Conservation (phyloP, 2,797 vertebrate species). For the Helicolenus hilgendorfi region DNA sequence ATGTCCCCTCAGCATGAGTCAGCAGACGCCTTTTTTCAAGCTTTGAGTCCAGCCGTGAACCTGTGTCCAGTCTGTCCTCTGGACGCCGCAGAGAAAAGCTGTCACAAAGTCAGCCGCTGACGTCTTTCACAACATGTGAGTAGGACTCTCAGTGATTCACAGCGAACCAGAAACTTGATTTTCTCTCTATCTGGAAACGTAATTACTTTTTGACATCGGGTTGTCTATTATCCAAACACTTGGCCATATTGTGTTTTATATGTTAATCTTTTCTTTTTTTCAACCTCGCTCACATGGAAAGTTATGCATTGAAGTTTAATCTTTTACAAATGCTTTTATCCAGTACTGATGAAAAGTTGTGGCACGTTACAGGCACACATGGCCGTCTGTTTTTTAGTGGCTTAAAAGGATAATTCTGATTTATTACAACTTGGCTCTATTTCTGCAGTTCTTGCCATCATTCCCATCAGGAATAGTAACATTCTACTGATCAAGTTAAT, state of each 20-base stretch:
- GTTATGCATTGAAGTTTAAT: conserved; percentile 18
- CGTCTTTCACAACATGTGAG: conserved; percentile 67
- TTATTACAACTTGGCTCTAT: neutral
- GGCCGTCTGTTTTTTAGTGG: neutral
- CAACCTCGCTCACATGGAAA: neutral
- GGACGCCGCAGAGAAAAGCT: conserved; percentile 18
- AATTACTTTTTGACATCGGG: conserved; percentile 40
- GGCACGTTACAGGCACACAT: neutral
- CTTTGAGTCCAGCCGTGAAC: conserved; percentile 2
- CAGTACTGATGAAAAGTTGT: neutral
- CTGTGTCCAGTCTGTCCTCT: conserved; percentile 12
- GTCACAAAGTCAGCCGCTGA: conserved; percentile 45
- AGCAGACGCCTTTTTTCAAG: neutral
- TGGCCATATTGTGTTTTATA: conserved; percentile 1
- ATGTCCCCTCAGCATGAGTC: neutral
- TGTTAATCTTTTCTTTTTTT: conserved; percentile 31
- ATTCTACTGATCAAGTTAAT: neutral
- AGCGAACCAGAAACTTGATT: neutral
- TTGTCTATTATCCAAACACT: conserved; percentile 41
- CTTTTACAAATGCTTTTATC: conserved; percentile 23
- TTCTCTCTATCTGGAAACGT: neutral
- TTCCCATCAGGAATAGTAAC: neutral
- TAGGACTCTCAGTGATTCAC: conserved; percentile 30
- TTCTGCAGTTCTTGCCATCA: neutral
- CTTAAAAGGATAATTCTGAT: neutral